These are phyloP conservation scores for Potorous gilbertii DNA, from an alignment of 2,797 vertebrate species.

Conservation along the genomic window DNA sequence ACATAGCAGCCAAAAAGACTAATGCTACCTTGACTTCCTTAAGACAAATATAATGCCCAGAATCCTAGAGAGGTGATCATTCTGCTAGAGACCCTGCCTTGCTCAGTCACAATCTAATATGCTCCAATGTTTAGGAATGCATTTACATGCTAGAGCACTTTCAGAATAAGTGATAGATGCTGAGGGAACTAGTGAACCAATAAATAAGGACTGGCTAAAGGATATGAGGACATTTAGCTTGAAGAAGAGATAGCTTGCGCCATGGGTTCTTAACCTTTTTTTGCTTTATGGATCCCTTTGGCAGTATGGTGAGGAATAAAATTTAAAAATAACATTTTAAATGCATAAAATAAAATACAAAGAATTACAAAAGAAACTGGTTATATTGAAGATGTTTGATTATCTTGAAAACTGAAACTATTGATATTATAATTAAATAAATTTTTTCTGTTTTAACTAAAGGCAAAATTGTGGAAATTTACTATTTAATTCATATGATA, in stretches of 20 bases:
- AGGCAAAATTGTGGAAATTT: not conserved
- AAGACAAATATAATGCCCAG: not conserved
- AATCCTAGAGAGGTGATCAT: not conserved
- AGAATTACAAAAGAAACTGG: not conserved
- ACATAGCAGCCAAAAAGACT: not conserved
- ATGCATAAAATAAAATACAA: not conserved
- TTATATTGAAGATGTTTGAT: not conserved
- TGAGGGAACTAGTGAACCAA: not conserved
- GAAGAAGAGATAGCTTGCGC: not conserved
- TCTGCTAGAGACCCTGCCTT: not conserved
- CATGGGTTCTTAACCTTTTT: not conserved
- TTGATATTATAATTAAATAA: not conserved
- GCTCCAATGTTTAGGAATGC: not conserved
- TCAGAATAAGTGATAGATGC: not conserved
- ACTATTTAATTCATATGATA: not conserved
- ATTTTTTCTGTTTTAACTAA: not conserved
- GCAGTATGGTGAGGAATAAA: not conserved
- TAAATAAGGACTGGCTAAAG: not conserved
- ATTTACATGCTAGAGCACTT: not conserved
- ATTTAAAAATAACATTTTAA: not conserved
- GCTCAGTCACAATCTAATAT: not conserved
- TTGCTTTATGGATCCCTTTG: not conserved
- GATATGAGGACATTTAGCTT: not conserved
- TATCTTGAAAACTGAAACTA: not conserved
- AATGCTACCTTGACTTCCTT: not conserved